phyloP scores from a whole-genome alignment of 1,140 invertebrate species.

The Antheraea mylitta region DNA sequence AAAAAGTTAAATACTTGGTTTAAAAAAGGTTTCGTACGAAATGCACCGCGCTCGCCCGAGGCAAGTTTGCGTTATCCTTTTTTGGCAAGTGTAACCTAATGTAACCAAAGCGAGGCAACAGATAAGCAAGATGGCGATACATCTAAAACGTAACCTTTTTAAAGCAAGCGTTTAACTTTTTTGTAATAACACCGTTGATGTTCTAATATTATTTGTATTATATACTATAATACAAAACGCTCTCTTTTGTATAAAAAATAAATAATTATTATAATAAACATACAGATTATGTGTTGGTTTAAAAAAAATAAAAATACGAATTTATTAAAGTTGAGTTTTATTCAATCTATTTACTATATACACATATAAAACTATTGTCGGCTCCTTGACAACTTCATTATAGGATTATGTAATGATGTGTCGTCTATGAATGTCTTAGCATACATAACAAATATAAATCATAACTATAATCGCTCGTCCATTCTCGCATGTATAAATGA shows the following conservation, averaged over 20 bases:
- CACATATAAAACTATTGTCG: not conserved
- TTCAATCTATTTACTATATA: not conserved
- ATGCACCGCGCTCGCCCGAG: no score
- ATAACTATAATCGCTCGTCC: not conserved
- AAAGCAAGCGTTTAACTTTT: no score
- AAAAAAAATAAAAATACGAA: constrained; percentile 30
- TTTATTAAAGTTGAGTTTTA: constrained; percentile 16
- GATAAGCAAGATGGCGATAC: no score
- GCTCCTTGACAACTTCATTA: not conserved
- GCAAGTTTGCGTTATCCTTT: no score
- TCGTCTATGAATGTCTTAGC: not conserved
- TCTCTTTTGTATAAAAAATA: constrained; percentile 25
- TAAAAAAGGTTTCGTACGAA: no score
- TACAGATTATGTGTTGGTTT: constrained; percentile 23
- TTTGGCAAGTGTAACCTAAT: no score
- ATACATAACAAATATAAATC: not conserved
- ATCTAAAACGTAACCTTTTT: no score
- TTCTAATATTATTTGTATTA: not conserved
- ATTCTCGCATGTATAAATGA: not conserved
- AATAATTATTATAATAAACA: constrained; percentile 15
- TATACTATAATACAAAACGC: constrained; percentile 10
- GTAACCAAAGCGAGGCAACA: no score
- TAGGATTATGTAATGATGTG: not conserved
- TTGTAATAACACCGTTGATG: no score
- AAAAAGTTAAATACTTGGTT: no score